These are phyloP conservation scores for Amazona vittata DNA, from an alignment of 2,113 vertebrate species.

Conservation along the genomic window DNA sequence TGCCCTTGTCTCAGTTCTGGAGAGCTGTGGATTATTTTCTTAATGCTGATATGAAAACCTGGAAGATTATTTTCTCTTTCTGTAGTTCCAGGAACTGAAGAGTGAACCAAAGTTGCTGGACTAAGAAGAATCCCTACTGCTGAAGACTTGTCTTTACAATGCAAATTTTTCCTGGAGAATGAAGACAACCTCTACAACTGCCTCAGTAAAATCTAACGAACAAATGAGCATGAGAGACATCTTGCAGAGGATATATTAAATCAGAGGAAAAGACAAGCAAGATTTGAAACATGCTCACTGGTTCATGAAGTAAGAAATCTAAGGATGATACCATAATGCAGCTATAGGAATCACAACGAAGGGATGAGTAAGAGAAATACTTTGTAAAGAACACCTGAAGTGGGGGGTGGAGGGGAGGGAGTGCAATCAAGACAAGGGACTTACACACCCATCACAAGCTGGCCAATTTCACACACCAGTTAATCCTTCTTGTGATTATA, in stretches of 20 bases:
- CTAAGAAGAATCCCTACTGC: not conserved
- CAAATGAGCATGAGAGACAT: not conserved
- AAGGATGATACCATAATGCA: not conserved
- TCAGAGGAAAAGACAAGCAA: not conserved
- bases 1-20: not conserved
- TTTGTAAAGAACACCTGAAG: not conserved
- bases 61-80: not conserved
- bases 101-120: not conserved
- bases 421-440: not conserved
- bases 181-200: not conserved
- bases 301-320: not conserved
- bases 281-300: not conserved
- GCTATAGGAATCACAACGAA: not conserved
- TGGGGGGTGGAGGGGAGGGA: fast-evolving
- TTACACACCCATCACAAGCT: not conserved
- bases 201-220: not conserved
- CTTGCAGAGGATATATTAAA: not conserved
- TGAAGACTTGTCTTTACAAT: not conserved
- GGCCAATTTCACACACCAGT: not conserved
- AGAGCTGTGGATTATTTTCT: not conserved
- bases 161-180: not conserved
- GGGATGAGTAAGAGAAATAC: not conserved
- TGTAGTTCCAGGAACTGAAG: not conserved
- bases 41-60: not conserved
- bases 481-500: not conserved